phyloP scores from a whole-genome alignment of 2,797 vertebrate genomes.

The Ptychadena robeensis region DNA sequence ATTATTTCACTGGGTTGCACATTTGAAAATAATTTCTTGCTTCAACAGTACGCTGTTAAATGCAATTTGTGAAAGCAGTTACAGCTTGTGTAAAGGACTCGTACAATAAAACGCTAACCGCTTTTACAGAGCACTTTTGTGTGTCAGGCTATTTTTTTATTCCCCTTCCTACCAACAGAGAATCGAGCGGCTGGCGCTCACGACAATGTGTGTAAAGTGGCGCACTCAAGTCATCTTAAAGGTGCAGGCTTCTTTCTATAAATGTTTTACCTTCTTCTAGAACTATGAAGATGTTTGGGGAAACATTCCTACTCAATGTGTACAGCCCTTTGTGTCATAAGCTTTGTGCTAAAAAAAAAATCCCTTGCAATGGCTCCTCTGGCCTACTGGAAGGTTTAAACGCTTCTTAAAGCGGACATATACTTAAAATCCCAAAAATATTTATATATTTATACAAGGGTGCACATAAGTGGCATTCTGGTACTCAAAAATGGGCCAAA shows the following conservation, averaged over 20 bases:
- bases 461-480: too few relatives aligned
- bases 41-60: constrained; percentile 36
- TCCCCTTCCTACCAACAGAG: not conserved
- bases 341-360: not conserved
- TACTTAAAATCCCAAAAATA: too few relatives aligned
- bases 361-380: too few relatives aligned
- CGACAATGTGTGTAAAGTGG: not conserved
- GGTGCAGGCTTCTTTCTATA: not conserved
- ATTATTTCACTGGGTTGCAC: constrained; percentile 42
- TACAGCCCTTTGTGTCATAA: not conserved
- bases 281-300: not conserved
- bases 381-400: too few relatives aligned
- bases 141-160: not conserved
- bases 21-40: constrained; percentile 55
- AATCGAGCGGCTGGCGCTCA: not conserved
- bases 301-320: not conserved
- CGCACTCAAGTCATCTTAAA: not conserved
- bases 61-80: constrained; percentile 30
- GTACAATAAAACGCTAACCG: constrained; percentile 19
- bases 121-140: constrained; percentile 21
- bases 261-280: not conserved
- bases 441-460: too few relatives aligned
- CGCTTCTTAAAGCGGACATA: too few relatives aligned
- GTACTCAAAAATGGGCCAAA: too few relatives aligned
- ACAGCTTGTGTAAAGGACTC: constrained; percentile 18